A percentile compares a stretch with the other conserved stretches of the same genome.
Evolutionary conservation across 1,140 invertebrate genomes (phyloP).

Genomic region (Heliothis virescens): DNA sequence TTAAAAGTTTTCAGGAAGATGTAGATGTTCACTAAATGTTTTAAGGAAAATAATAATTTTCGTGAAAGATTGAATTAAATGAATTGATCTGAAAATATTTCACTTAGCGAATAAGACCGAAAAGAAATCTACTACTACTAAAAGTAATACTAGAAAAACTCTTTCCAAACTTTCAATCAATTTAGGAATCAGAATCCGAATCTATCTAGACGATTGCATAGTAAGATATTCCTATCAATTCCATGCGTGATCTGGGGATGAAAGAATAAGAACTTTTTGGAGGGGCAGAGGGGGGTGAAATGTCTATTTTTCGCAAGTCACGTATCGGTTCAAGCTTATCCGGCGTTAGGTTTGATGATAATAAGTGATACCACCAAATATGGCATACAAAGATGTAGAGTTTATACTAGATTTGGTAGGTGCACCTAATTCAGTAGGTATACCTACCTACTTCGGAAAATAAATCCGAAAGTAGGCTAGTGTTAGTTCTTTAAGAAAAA

Average conservation of each 20-base stretch:
- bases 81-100: too few species aligned
- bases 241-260: slow-evolving; percentile 11
- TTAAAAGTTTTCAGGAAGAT: not conserved
- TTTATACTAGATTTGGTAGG: slow-evolving; percentile 46
- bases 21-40: not conserved
- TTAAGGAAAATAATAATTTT: not conserved
- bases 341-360: slow-evolving; percentile 81
- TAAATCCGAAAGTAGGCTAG: too few species aligned
- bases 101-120: not conserved
- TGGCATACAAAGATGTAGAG: slow-evolving; percentile 55
- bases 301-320: slow-evolving; percentile 83
- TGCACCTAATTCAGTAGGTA: not conserved
- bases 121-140: not conserved
- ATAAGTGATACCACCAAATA: slow-evolving; percentile 81
- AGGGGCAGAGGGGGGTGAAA: slow-evolving; percentile 54
- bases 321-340: slow-evolving; percentile 78
- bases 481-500: too few species aligned
- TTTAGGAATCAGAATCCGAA: slow-evolving; percentile 17
- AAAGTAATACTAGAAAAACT: not conserved
- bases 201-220: slow-evolving; percentile 33
- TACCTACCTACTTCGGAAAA: not conserved
- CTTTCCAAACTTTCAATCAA: slow-evolving; percentile 19
- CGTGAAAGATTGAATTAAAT: too few species aligned
- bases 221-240: slow-evolving; percentile 40
- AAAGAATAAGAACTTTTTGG: slow-evolving; percentile 44